These are phyloP conservation scores for Sebastes cheni DNA, from an alignment of 2,797 vertebrate species.

Conservation along the genomic window DNA sequence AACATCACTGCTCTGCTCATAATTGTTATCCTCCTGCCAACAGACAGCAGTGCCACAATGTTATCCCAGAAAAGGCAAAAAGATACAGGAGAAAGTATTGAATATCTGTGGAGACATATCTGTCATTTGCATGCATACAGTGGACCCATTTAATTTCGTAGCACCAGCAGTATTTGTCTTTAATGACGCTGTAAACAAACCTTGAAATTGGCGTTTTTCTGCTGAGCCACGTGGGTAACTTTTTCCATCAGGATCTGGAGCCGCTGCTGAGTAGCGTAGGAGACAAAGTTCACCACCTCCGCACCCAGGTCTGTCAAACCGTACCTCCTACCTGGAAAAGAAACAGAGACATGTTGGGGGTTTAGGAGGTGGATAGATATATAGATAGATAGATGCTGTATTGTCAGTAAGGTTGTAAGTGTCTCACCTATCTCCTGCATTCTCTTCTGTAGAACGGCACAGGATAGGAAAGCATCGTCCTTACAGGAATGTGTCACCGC, in stretches of 20 bases:
- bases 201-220: slow-evolving; percentile 93
- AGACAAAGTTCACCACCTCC: slow-evolving; percentile 92
- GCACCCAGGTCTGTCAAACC: slow-evolving; percentile 92
- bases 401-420: not conserved
- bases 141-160: not conserved
- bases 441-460: slow-evolving; percentile 88
- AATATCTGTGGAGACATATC: not conserved
- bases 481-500: slow-evolving; percentile 95
- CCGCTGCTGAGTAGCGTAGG: slow-evolving; percentile 93
- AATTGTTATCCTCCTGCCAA: slow-evolving; percentile 90
- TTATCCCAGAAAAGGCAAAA: not conserved
- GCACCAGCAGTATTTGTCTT: not conserved
- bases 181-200: slow-evolving; percentile 70
- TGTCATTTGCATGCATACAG: not conserved
- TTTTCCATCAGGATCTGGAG: slow-evolving; percentile 93
- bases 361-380: not conserved
- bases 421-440: slow-evolving; percentile 93
- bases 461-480: slow-evolving; percentile 93
- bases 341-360: not conserved
- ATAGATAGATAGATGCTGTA: too few relatives aligned
- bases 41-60: not conserved
- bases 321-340: slow-evolving; percentile 86
- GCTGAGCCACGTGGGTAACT: slow-evolving; percentile 92
- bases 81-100: not conserved
- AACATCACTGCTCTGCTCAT: slow-evolving; percentile 91